These are phyloP conservation scores for Hippoglossus hippoglossus DNA, from an alignment of 2,797 vertebrate genomes.

Conservation along the genomic window DNA sequence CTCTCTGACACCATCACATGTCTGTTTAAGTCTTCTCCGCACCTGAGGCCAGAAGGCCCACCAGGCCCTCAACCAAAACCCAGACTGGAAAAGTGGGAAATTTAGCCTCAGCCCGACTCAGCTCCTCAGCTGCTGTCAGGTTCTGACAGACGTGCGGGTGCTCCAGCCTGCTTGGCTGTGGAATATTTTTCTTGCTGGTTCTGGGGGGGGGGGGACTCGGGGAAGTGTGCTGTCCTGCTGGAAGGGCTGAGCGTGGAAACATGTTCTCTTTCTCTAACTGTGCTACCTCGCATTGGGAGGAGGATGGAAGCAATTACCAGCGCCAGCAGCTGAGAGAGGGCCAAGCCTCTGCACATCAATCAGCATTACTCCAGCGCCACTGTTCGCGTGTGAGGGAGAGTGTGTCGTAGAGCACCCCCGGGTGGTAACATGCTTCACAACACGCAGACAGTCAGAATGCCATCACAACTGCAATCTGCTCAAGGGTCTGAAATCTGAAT, in stretches of 20 bases:
- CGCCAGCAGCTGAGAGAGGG: slow-evolving; percentile 73
- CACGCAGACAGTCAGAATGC: slow-evolving; percentile 21
- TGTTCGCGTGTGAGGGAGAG: slow-evolving; percentile 11
- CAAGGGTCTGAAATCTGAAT: slow-evolving; percentile 45
- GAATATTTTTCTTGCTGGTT: slow-evolving; percentile 45
- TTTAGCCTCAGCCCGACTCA: slow-evolving; percentile 29
- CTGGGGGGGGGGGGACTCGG: slow-evolving; percentile 21
- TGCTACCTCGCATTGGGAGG: slow-evolving; percentile 57
- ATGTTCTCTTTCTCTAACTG: slow-evolving; percentile 62
- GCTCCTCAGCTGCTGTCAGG: slow-evolving; percentile 53
- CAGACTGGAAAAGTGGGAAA: slow-evolving; percentile 15
- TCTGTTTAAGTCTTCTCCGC: slow-evolving; percentile 8
- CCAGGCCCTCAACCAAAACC: slow-evolving; percentile 23
- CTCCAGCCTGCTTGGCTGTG: slow-evolving; percentile 39
- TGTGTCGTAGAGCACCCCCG: slow-evolving; percentile 64
- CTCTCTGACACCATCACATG: slow-evolving; percentile 5
- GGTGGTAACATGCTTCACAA: slow-evolving; percentile 51
- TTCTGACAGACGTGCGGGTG: slow-evolving; percentile 49
- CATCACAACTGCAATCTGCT: slow-evolving; percentile 46
- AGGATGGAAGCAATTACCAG: slow-evolving; percentile 82
- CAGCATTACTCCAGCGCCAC: slow-evolving; percentile 66
- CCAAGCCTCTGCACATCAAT: slow-evolving; percentile 78
- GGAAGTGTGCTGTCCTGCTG: slow-evolving; percentile 54
- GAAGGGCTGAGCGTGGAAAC: slow-evolving; percentile 54
- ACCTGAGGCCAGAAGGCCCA: slow-evolving; percentile 17